Conservation (phyloP, 2,113 vertebrate genomes). For the Pygathrix nemaeus region DNA sequence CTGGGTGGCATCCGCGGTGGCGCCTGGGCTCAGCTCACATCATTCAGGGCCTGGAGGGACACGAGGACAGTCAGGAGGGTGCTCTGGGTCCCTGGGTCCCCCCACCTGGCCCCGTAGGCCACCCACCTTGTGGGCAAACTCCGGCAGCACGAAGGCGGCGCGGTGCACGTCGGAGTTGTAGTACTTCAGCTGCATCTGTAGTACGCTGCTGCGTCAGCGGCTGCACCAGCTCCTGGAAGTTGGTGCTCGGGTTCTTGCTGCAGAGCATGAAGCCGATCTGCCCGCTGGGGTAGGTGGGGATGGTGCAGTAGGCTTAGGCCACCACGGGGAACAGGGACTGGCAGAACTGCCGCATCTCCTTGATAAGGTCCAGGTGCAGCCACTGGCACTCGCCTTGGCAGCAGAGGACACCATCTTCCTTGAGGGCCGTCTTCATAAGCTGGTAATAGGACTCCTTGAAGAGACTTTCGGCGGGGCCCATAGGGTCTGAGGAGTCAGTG, state of each 20-base stretch:
- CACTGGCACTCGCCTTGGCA: slow-evolving; percentile 99
- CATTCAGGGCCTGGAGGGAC: slow-evolving; percentile 83
- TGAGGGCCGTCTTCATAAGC: slow-evolving; percentile 96
- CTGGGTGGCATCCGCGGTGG: neutral
- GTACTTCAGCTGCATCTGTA: slow-evolving; percentile 94
- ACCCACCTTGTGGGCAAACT: slow-evolving; percentile 96
- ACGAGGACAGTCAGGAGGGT: neutral
- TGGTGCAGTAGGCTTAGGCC: slow-evolving; percentile 96
- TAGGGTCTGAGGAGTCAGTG: slow-evolving; percentile 98
- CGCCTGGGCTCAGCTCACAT: slow-evolving; percentile 78
- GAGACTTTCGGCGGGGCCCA: slow-evolving; percentile 97
- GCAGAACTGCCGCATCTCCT: slow-evolving; percentile 97
- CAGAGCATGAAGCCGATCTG: slow-evolving; percentile 99
- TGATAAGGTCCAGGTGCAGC: slow-evolving; percentile 98
- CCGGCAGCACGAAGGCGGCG: no score
- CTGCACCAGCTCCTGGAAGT: slow-evolving; percentile 92
- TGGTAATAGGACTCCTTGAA: slow-evolving; percentile 99
- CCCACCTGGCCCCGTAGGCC: rapidly evolving
- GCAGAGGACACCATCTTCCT: slow-evolving; percentile 94
- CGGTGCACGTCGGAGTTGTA: no score
- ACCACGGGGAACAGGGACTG: slow-evolving; percentile 96
- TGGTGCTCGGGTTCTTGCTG: slow-evolving; percentile 94
- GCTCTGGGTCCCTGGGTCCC: neutral
- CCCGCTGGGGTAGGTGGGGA: slow-evolving; percentile 97
- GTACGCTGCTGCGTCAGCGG: slow-evolving; percentile 87